A percentile compares a stretch with the other conserved stretches of the same genome.
These are phyloP conservation scores for Hydropsyche tenuis DNA, from an alignment of 1,140 invertebrate genomes.

Conservation along the genomic window DNA sequence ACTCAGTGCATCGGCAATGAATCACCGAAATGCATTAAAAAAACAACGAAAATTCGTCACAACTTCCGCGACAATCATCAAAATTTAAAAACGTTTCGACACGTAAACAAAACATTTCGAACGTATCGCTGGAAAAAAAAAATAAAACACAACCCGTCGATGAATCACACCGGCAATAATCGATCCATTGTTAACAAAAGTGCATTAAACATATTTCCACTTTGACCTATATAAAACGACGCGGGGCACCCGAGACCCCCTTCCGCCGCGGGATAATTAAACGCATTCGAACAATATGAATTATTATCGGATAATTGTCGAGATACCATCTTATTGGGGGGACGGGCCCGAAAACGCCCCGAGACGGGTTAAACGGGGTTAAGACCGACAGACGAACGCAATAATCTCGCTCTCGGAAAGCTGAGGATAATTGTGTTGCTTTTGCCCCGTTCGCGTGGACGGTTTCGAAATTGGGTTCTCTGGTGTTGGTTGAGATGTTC, in stretches of 20 bases:
- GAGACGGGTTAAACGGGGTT: conserved; percentile 33
- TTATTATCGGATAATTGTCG: conserved; percentile 34
- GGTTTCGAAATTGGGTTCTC: too few species aligned
- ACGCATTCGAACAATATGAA: conserved; percentile 37
- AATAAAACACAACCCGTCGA: too few species aligned
- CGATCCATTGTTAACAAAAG: too few species aligned
- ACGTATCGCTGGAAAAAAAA: too few species aligned
- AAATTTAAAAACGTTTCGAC: neutral
- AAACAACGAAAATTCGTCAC: too few species aligned
- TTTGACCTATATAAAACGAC: conserved; percentile 31
- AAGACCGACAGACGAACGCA: conserved; percentile 16
- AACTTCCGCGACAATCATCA: too few species aligned
- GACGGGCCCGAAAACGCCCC: conserved; percentile 5
- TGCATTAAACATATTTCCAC: too few species aligned
- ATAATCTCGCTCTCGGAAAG: conserved; percentile 14
- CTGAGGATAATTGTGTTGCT: conserved; percentile 5
- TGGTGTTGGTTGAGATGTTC: neutral
- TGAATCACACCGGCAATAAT: too few species aligned
- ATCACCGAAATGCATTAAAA: too few species aligned
- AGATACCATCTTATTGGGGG: conserved; percentile 31
- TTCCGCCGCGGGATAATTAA: conserved; percentile 32
- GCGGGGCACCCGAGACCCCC: conserved; percentile 21
- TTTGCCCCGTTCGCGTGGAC: neutral
- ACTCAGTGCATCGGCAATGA: too few species aligned
- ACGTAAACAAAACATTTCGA: neutral